phyloP scores from a whole-genome alignment of 2,113 vertebrate genomes.

The Todiramphus saurophagus region DNA sequence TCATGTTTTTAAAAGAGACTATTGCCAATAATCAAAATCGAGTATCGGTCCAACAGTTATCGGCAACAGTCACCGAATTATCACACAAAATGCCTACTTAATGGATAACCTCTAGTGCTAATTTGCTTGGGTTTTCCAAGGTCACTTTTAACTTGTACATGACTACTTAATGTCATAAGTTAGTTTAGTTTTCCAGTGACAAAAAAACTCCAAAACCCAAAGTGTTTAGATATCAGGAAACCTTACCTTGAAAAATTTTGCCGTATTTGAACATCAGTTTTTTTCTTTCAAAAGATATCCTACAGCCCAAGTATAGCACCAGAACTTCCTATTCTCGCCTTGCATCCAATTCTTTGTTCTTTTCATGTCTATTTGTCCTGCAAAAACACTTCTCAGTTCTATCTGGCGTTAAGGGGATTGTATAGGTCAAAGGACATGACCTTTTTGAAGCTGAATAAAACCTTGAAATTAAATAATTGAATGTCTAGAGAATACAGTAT shows the following conservation, averaged over 20 bases:
- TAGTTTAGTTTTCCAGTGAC: not conserved
- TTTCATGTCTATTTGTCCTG: slow-evolving; percentile 32
- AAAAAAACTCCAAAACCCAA: not conserved
- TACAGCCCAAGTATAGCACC: not conserved
- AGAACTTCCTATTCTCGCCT: slow-evolving; percentile 1
- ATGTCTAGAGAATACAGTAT: not conserved
- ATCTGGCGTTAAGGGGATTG: not conserved
- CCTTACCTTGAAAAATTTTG: not conserved
- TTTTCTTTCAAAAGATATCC: not conserved
- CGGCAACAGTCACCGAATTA: not conserved
- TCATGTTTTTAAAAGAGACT: rapidly evolving
- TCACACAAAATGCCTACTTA: not conserved
- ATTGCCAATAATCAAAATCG: not conserved
- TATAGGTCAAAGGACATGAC: not conserved
- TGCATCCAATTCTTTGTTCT: slow-evolving; percentile 18
- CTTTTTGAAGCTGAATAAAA: not conserved
- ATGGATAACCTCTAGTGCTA: not conserved
- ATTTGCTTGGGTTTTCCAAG: not conserved
- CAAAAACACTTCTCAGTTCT: slow-evolving; percentile 6
- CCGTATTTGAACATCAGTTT: not conserved
- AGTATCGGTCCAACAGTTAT: not conserved
- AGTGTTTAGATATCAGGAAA: not conserved
- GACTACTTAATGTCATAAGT: not conserved
- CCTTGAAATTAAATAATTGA: slow-evolving; percentile 9
- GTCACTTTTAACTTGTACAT: not conserved